phyloP scores from a whole-genome alignment of 2,797 vertebrate genomes.

The Phalloptychus januarius region DNA sequence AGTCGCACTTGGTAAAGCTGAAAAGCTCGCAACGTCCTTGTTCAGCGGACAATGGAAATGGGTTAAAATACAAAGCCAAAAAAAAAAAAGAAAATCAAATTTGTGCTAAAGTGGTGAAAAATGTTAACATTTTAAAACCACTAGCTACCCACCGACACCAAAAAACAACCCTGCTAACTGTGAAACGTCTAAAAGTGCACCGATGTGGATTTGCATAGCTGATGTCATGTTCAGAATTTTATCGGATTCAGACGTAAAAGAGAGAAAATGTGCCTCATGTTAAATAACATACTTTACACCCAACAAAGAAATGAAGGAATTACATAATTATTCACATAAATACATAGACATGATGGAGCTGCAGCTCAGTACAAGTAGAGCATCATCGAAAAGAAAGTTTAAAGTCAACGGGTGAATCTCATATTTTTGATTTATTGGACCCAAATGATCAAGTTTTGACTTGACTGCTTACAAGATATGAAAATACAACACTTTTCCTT shows the following conservation, averaged over 20 bases:
- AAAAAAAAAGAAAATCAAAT: too few relatives aligned
- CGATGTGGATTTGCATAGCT: background rate
- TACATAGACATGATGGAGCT: background rate
- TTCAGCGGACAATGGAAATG: background rate
- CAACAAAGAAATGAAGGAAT: background rate
- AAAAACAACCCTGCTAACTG: conserved; percentile 1
- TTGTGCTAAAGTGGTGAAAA: background rate
- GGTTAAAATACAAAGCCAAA: conserved; percentile 11
- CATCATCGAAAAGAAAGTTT: background rate
- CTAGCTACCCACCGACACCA: conserved; percentile 7
- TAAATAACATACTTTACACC: background rate
- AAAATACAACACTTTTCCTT: background rate
- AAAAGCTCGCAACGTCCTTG: background rate
- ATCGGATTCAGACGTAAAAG: background rate
- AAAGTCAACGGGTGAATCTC: background rate
- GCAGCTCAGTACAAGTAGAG: background rate
- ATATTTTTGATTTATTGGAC: background rate
- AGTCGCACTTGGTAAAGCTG: conserved; percentile 6
- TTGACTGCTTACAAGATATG: background rate
- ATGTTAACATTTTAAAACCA: background rate
- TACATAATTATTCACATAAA: background rate
- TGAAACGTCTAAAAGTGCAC: conserved; percentile 12
- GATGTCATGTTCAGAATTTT: background rate
- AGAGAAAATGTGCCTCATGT: background rate
- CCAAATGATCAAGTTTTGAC: background rate